Percentiles rank a stretch among this genome's conserved stretches.
phyloP scores from a whole-genome alignment of 2,113 vertebrate species.

The Lycocorax pyrrhopterus region DNA sequence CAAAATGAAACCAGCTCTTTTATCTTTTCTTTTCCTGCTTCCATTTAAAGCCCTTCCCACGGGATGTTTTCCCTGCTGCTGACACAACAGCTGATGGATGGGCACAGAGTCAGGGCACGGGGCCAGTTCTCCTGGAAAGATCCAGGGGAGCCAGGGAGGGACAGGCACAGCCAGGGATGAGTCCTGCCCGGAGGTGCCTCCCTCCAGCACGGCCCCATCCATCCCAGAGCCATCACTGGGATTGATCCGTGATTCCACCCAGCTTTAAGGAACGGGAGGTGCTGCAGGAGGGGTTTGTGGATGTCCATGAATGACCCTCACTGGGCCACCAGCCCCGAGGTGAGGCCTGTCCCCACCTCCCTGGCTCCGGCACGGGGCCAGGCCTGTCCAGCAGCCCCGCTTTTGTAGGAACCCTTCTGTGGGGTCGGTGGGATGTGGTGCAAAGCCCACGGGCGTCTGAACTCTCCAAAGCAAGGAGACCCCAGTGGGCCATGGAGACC shows the following conservation, averaged over 20 bases:
- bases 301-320: rapidly evolving
- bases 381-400: rapidly evolving
- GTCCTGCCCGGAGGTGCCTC: neutral
- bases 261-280: neutral
- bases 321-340: neutral
- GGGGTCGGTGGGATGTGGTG: too few relatives aligned
- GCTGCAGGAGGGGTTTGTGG: neutral
- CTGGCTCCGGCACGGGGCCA: rapidly evolving
- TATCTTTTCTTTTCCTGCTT: constrained; percentile 32
- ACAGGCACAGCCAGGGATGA: neutral
- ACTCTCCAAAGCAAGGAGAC: neutral
- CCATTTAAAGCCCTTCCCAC: neutral
- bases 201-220: neutral
- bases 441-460: neutral
- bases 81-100: constrained; percentile 26
- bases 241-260: neutral
- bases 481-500: neutral
- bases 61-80: constrained; percentile 29
- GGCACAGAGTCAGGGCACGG: neutral
- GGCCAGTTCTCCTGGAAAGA: constrained; percentile 28
- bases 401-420: rapidly evolving
- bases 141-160: neutral
- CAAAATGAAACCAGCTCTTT: constrained; percentile 2
- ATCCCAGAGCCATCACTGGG: neutral
- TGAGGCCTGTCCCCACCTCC: neutral